These are phyloP conservation scores for Ornithoptera priamus DNA, from an alignment of 2,888 invertebrate genomes.

Conservation along the genomic window DNA sequence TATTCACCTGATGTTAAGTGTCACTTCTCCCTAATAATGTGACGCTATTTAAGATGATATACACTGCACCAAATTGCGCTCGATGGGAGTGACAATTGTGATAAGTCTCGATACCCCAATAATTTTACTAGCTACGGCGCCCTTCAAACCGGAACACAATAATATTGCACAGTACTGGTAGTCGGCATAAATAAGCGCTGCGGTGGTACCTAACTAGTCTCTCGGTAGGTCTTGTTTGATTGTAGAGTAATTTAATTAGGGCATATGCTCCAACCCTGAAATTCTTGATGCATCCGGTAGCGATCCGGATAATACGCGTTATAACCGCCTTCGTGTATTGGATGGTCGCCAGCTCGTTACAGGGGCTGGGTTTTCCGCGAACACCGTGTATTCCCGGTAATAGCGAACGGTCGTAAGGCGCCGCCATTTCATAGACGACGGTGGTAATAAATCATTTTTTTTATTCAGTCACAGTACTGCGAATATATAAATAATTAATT, in stretches of 20 bases:
- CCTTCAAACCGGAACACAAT: too few relatives aligned
- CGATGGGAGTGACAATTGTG: too few relatives aligned
- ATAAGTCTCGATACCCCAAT: too few relatives aligned
- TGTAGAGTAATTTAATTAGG: neutral
- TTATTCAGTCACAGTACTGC: conserved; percentile 1
- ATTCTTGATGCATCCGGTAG: conserved; percentile 3
- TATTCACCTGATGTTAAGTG: too few relatives aligned
- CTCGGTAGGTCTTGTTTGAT: too few relatives aligned
- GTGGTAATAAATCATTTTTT: conserved; percentile 25
- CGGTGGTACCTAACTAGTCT: too few relatives aligned
- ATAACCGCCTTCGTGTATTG: conserved; percentile 10
- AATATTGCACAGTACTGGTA: too few relatives aligned
- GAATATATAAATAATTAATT: neutral
- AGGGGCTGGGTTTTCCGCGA: conserved; percentile 44
- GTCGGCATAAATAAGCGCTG: too few relatives aligned
- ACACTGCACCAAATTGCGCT: too few relatives aligned
- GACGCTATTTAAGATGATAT: too few relatives aligned
- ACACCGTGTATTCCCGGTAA: conserved; percentile 48
- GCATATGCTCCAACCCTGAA: neutral
- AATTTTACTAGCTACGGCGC: too few relatives aligned
- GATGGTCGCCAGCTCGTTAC: conserved; percentile 21
- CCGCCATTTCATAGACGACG: conserved; percentile 31
- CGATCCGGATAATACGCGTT: conserved; percentile 10
- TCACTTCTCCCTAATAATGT: too few relatives aligned
- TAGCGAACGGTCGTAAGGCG: conserved; percentile 39